A percentile compares a stretch with the other conserved stretches of the same genome.
Evolutionary conservation across 2,797 vertebrate species (phyloP).

Genomic region (Neostethus bicornis): DNA sequence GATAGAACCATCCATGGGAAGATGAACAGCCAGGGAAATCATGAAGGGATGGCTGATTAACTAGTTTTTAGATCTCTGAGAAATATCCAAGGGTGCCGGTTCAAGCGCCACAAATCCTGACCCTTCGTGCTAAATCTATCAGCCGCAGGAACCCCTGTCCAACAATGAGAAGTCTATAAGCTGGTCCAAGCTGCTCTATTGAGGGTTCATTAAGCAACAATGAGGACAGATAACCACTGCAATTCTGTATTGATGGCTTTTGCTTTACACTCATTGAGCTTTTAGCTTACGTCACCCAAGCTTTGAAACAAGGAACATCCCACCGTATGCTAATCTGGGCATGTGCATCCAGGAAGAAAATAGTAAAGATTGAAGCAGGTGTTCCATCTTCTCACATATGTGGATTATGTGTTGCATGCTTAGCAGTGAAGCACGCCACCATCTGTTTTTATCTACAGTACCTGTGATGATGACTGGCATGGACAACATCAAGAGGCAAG

Average conservation of each 20-base stretch:
- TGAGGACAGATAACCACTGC: constrained; percentile 67
- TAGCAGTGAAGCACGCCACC: constrained; percentile 37
- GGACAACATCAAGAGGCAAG: constrained; percentile 42
- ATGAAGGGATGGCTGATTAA: constrained; percentile 81
- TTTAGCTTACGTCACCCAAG: constrained; percentile 69
- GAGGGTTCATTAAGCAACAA: constrained; percentile 83
- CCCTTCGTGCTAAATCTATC: constrained; percentile 70
- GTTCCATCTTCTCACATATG: constrained; percentile 29
- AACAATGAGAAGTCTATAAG: constrained; percentile 70
- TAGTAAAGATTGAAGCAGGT: constrained; percentile 43
- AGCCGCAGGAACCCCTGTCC: constrained; percentile 58
- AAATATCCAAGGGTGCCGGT: constrained; percentile 69
- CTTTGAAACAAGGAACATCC: constrained; percentile 58
- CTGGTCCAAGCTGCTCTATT: constrained; percentile 73
- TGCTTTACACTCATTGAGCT: constrained; percentile 53
- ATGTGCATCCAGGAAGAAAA: constrained; percentile 25
- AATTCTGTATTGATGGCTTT: constrained; percentile 66
- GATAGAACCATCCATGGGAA: constrained; percentile 73
- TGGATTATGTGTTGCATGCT: constrained; percentile 23
- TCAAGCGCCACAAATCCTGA: constrained; percentile 65
- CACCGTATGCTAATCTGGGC: constrained; percentile 35
- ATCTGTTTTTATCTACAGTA: constrained; percentile 17
- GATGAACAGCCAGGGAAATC: constrained; percentile 80
- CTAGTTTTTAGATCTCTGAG: constrained; percentile 77
- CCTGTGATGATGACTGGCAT: constrained; percentile 16